Percentiles rank a stretch among this genome's conserved stretches.
These are phyloP conservation scores for Anthopleura sola DNA, from an alignment of 64 coral and sea anemone species.

Conservation along the genomic window DNA sequence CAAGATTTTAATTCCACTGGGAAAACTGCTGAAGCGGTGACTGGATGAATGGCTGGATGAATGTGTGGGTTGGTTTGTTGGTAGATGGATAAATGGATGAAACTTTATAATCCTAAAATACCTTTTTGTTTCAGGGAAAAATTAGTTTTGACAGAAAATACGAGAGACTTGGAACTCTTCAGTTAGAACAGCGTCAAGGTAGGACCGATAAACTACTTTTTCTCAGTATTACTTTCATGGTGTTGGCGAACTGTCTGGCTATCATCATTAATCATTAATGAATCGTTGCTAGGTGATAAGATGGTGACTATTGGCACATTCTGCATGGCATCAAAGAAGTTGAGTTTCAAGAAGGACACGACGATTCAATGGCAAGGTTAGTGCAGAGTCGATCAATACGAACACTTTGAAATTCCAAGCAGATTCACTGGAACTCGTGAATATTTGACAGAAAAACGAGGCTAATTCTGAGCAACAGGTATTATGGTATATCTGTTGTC, in stretches of 20 bases:
- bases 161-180: conserved; percentile 40
- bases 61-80: conserved; percentile 40
- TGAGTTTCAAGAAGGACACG: background rate
- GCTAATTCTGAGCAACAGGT: no score
- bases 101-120: background rate
- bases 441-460: no score
- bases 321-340: conserved; percentile 27
- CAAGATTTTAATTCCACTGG: no score
- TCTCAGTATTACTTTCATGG: no score
- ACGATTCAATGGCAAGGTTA: conserved; percentile 4
- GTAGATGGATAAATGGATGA: background rate
- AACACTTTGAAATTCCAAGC: no score
- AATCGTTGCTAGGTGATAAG: background rate
- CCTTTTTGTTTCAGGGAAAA: conserved; percentile 18
- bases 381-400: background rate
- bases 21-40: no score
- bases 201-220: background rate
- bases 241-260: no score
- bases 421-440: no score
- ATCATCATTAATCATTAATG: background rate
- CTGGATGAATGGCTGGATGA: background rate
- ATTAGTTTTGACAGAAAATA: conserved; percentile 37
- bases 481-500: no score
- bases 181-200: conserved; percentile 47
- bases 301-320: conserved; percentile 24